These are phyloP conservation scores for Hydropsyche betteni DNA, from an alignment of 2,888 invertebrate species.

Conservation along the genomic window DNA sequence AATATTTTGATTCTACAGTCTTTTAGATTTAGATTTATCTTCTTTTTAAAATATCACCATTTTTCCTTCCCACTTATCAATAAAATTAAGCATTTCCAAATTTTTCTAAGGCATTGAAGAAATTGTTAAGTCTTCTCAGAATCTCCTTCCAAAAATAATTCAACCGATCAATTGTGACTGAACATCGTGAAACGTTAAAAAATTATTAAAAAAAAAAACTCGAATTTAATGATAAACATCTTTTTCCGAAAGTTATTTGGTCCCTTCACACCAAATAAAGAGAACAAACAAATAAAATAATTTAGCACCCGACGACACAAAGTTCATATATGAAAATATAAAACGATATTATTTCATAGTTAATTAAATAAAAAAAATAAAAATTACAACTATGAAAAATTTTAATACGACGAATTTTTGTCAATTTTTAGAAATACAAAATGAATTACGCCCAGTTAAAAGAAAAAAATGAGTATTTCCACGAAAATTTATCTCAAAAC, in stretches of 20 bases:
- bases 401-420: no score
- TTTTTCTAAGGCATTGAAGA: slow-evolving; percentile 51
- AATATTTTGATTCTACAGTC: slow-evolving; percentile 50
- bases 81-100: slow-evolving; percentile 50
- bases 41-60: slow-evolving; percentile 51
- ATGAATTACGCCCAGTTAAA: background rate
- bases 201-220: background rate
- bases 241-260: slow-evolving; percentile 1
- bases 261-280: slow-evolving; percentile 5
- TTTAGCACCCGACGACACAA: background rate
- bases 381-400: background rate
- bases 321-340: background rate
- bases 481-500: background rate
- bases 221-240: background rate
- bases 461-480: background rate
- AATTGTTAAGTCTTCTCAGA: slow-evolving; percentile 46
- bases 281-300: background rate
- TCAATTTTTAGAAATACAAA: no score
- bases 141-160: slow-evolving; percentile 39
- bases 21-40: slow-evolving; percentile 50
- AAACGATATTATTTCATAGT: background rate
- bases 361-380: background rate
- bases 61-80: slow-evolving; percentile 44
- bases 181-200: background rate
- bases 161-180: slow-evolving; percentile 31